These are phyloP conservation scores for Terrapene triunguis DNA, from an alignment of 2,113 vertebrate genomes.

Conservation along the genomic window DNA sequence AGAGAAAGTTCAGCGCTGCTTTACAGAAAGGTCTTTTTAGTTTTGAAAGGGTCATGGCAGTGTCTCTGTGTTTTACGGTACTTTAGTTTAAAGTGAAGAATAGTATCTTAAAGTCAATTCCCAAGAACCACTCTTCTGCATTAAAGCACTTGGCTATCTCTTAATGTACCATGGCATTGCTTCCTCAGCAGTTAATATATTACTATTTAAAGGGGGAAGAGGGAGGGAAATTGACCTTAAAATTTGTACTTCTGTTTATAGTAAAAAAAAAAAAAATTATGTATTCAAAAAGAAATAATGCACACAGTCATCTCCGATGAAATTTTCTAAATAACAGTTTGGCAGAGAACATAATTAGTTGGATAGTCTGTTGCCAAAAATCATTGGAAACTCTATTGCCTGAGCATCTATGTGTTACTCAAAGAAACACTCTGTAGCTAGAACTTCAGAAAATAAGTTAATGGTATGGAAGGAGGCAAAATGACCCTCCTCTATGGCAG, in stretches of 20 bases:
- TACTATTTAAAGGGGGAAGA: slow-evolving; percentile 30
- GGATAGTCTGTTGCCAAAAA: slow-evolving; percentile 27
- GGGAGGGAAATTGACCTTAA: slow-evolving; percentile 49
- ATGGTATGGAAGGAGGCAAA: neutral
- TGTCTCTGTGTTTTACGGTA: slow-evolving; percentile 20
- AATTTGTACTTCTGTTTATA: slow-evolving; percentile 48
- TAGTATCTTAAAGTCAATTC: slow-evolving; percentile 44
- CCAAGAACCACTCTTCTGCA: slow-evolving; percentile 32
- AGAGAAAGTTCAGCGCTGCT: neutral
- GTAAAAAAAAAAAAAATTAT: slow-evolving; percentile 27
- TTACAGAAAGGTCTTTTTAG: slow-evolving; percentile 21
- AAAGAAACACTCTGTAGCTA: neutral
- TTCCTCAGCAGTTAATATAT: slow-evolving; percentile 30
- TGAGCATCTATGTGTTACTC: neutral
- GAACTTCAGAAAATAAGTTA: neutral
- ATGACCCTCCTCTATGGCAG: neutral
- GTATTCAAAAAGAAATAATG: neutral
- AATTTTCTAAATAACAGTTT: neutral
- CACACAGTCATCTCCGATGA: neutral
- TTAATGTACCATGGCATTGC: neutral
- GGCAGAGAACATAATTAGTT: neutral
- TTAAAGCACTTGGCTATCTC: slow-evolving; percentile 29
- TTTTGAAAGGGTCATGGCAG: slow-evolving; percentile 56
- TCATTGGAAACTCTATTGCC: neutral
- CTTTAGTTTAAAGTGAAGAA: slow-evolving; percentile 41